Base-by-base conservation (phyloP, 2,113 vertebrate genomes). In the Chamaetylas fuelleborni region DNA sequence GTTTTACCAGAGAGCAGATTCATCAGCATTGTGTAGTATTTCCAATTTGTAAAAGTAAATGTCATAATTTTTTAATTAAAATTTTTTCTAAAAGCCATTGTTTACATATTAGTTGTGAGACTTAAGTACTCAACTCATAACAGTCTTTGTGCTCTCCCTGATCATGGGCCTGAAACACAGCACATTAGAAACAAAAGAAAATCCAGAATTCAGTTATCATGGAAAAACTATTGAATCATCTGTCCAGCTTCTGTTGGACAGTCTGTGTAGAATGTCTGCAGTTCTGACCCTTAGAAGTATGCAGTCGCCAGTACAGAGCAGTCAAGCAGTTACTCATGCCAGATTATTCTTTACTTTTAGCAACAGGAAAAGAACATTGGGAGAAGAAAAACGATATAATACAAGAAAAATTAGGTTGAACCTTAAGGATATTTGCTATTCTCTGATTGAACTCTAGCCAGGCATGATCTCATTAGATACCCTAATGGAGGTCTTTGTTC, bases 401-500 rank as follows among this genome's bases (percentile, higher is more conserved):
- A 43, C 19, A 61, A 62, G 42, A 89, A 88, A 94, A 91, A 62
- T 40, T 43, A 48, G 7, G 24, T 42, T 71, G 70, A 67, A 93
- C 34, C 42, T 86, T 67, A 78, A 92, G 53, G 62, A 79, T 86
- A 69, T 83, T 88, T 78, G n/a, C 80, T 40, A 3, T 84, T 70
- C 51, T 43, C 47, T 83, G 72, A 83, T 14, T 83, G 80, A 95
- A 91, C 73, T 84, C 20, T 73, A 64, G 69, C 83, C 86, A 96
- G 69, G 53, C 65, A 88, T 91, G 86, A 89, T 81, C 69, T 92
- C 91, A 92, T 94, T 86, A 84, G 56, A 28, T 86, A 36, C 24
- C 19, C 72, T 90, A 90, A 90, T 86, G 77, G 71, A 90, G 31
- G 34, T 71, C 86, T 97, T 88, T 93, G 47, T 88, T 96, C 72